Conservation (phyloP, 2,113 vertebrate genomes). For the Mugil cephalus region DNA sequence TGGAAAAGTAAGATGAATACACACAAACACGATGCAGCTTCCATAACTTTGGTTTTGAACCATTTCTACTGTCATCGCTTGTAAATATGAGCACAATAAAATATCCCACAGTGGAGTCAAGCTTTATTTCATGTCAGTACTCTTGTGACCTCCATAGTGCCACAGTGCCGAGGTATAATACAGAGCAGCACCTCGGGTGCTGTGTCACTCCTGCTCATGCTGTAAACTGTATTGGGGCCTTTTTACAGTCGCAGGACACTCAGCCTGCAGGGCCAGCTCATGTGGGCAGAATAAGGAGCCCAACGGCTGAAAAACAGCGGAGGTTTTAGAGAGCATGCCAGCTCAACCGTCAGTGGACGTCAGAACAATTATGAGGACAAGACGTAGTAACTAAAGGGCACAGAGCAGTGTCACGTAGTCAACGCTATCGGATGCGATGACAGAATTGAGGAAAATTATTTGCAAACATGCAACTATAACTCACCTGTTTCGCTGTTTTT, state of each 20-base stretch:
- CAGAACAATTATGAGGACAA: slow-evolving; percentile 32
- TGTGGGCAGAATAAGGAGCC: not conserved
- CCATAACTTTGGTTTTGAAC: not conserved
- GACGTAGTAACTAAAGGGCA: slow-evolving; percentile 39
- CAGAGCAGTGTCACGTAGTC: not conserved
- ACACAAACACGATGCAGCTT: not conserved
- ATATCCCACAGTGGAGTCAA: no score
- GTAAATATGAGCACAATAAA: no score
- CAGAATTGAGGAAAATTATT: not conserved
- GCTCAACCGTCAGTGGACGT: slow-evolving; percentile 28
- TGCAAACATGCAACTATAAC: not conserved
- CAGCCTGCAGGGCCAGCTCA: slow-evolving; percentile 10
- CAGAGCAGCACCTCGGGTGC: slow-evolving; percentile 7
- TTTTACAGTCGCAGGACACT: slow-evolving; percentile 12
- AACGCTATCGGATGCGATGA: slow-evolving; percentile 4
- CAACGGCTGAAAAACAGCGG: not conserved
- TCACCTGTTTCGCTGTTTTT: slow-evolving; percentile 17
- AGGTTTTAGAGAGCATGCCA: not conserved
- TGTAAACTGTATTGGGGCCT: slow-evolving; percentile 1
- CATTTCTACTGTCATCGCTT: no score
- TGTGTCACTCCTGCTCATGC: slow-evolving; percentile 11
- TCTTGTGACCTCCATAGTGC: slow-evolving; percentile 18
- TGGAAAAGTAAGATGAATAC: no score
- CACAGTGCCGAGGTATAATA: slow-evolving; percentile 14
- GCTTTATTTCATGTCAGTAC: not conserved